A percentile compares a stretch with the other conserved stretches of the same genome.
phyloP scores from a whole-genome alignment of 1,140 invertebrate genomes.

The Anadara kagoshimensis region DNA sequence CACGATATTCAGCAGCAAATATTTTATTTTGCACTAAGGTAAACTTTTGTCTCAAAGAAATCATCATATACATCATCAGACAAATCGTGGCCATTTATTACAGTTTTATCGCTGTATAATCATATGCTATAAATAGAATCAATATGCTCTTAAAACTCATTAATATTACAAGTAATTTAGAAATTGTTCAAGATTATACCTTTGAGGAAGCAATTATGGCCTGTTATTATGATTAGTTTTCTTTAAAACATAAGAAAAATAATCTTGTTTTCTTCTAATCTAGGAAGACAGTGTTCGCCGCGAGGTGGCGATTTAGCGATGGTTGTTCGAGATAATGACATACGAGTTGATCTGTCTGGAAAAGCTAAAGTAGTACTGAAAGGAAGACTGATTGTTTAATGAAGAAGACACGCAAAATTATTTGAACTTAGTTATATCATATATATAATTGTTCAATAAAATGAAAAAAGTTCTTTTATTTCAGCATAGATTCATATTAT shows the following conservation, averaged over 20 bases:
- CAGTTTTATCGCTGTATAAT: not conserved
- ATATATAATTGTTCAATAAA: too few species aligned
- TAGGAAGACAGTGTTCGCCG: conserved; percentile 72
- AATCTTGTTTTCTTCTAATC: conserved; percentile 29
- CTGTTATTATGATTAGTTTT: not conserved
- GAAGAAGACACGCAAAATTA: too few species aligned
- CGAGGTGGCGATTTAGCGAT: conserved; percentile 72
- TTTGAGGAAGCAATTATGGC: not conserved
- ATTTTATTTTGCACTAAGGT: too few species aligned
- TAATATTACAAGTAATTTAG: not conserved
- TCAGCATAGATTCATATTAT: too few species aligned
- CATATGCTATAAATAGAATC: not conserved
- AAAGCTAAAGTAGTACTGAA: conserved; percentile 65
- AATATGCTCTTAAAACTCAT: not conserved
- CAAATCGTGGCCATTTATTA: not conserved
- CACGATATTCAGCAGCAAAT: too few species aligned
- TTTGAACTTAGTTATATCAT: too few species aligned
- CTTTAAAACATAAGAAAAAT: not conserved
- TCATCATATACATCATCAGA: too few species aligned
- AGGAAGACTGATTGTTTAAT: conserved; percentile 36
- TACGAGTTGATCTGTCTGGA: conserved; percentile 68
- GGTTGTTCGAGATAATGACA: conserved; percentile 41
- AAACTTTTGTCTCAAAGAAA: too few species aligned
- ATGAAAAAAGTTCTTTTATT: too few species aligned
- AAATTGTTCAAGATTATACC: not conserved